Conservation (phyloP, 1,140 invertebrate genomes). For the Panagrolaimus sp. region DNA sequence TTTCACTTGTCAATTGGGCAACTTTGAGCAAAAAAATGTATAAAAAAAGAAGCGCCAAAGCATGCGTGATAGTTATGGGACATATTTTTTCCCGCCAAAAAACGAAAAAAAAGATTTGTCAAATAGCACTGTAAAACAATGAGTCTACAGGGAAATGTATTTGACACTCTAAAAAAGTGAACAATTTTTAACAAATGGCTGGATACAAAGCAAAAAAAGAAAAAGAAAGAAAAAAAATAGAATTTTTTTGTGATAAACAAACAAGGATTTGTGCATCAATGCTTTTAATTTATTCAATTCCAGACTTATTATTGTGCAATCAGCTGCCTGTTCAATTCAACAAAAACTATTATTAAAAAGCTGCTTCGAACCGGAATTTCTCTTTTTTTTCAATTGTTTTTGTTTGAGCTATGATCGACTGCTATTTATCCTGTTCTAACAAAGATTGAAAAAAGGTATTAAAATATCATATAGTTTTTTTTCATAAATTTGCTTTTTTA, state of each 20-base stretch:
- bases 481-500: no score
- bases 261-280: neutral
- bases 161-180: no score
- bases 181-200: neutral
- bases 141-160: neutral
- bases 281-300: neutral
- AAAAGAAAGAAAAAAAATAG: neutral
- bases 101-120: neutral
- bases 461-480: no score
- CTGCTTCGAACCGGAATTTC: no score
- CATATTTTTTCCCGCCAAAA: constrained; percentile 12
- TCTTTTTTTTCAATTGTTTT: no score
- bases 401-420: no score
- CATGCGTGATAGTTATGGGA: no score
- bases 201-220: neutral
- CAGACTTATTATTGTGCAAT: neutral
- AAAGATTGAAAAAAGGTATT: no score
- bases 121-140: neutral
- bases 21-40: neutral
- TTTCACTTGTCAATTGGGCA: neutral
- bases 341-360: no score
- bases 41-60: no score
- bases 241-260: neutral
- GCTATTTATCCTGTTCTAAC: no score
- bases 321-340: no score